These are phyloP conservation scores for Apodemus agrarius DNA, from an alignment of 2,797 vertebrate species.

Conservation along the genomic window DNA sequence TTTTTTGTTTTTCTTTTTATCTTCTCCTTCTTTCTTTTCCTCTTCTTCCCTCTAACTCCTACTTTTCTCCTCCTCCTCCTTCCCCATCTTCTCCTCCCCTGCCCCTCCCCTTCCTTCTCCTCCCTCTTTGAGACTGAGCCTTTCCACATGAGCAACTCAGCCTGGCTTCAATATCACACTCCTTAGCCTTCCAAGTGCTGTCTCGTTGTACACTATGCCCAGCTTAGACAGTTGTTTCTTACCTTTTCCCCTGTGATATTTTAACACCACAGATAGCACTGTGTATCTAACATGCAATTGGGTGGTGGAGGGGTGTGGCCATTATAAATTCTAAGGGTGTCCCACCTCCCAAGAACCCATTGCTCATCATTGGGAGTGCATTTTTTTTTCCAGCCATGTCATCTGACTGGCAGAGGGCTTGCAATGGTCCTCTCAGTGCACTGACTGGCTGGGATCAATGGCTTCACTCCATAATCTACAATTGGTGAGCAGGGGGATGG, in stretches of 20 bases:
- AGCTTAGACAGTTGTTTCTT: neutral
- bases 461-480: neutral
- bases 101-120: fast-evolving
- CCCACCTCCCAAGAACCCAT: neutral
- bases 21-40: no score
- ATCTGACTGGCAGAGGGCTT: neutral
- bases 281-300: neutral
- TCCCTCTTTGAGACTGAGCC: neutral
- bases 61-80: neutral
- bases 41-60: no score
- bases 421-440: neutral
- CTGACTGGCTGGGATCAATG: neutral
- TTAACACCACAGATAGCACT: neutral
- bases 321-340: neutral
- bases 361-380: neutral
- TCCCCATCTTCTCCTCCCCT: fast-evolving
- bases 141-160: neutral
- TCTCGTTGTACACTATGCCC: neutral
- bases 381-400: neutral
- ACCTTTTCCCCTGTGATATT: neutral
- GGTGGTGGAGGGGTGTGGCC: neutral
- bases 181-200: neutral
- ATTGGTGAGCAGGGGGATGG: neutral
- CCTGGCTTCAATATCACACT: neutral
- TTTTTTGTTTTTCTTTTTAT: neutral